phyloP scores from a whole-genome alignment of 2,797 vertebrate genomes.

The Clamator glandarius region DNA sequence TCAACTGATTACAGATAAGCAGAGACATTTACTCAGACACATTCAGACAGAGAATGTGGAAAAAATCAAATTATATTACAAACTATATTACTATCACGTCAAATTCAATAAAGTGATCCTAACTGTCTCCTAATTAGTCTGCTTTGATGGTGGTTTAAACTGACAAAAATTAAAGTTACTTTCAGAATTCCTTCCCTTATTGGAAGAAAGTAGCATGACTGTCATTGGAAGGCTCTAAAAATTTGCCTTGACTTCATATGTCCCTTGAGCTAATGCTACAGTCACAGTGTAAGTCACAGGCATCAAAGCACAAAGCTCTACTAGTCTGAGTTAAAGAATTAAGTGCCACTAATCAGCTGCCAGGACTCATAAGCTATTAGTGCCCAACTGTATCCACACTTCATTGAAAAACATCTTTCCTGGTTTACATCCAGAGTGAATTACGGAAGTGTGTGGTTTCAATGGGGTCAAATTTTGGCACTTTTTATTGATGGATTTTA shows the following conservation, averaged over 20 bases:
- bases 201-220: neutral
- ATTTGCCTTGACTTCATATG: neutral
- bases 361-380: neutral
- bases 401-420: neutral
- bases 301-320: neutral
- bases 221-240: neutral
- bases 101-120: neutral
- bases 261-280: neutral
- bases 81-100: neutral
- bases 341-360: neutral
- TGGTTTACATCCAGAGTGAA: neutral
- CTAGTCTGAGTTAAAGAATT: neutral
- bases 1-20: constrained; percentile 15
- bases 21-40: neutral
- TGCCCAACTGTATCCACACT: neutral
- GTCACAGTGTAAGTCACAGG: neutral
- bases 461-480: neutral
- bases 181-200: neutral
- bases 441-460: neutral
- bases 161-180: neutral
- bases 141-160: neutral
- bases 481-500: neutral
- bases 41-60: neutral
- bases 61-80: neutral
- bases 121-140: constrained; percentile 9